Percentiles rank a stretch among this genome's conserved stretches.
Evolutionary conservation across 2,113 vertebrate genomes (phyloP).

Genomic region (Dinomys branickii): DNA sequence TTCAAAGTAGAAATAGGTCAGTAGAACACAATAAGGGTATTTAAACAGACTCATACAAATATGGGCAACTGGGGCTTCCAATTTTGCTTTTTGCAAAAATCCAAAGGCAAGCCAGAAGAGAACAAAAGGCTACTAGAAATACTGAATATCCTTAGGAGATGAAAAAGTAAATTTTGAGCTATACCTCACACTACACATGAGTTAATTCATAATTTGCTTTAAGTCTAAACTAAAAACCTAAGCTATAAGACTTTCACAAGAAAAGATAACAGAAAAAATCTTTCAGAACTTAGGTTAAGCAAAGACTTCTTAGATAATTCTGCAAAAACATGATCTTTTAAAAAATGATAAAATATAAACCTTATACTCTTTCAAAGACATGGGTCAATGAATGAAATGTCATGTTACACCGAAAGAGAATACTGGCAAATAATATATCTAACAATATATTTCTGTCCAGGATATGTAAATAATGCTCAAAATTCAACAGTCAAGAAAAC

Average conservation of each 20-base stretch:
- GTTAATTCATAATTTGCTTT: not conserved
- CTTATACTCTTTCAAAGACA: not conserved
- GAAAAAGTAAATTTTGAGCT: not conserved
- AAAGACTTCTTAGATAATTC: not conserved
- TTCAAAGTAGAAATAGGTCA: not conserved
- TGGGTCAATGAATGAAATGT: not conserved
- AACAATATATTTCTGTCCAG: not conserved
- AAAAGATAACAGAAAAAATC: not conserved
- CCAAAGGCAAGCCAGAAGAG: not conserved
- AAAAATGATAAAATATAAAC: not conserved
- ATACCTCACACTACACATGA: not conserved
- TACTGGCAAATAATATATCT: not conserved
- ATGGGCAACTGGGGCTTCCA: not conserved
- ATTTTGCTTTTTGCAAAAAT: not conserved
- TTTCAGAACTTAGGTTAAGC: not conserved
- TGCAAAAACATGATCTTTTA: not conserved
- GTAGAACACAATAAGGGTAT: not conserved
- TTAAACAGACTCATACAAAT: not conserved
- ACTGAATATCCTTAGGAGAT: not conserved
- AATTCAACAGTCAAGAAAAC: not conserved
- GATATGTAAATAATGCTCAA: not conserved
- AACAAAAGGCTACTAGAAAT: not conserved
- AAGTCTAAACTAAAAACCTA: not conserved
- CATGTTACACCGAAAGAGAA: not conserved
- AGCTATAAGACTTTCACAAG: not conserved